phyloP scores from a whole-genome alignment of 2,797 vertebrate genomes.

The Takifugu rubripes region DNA sequence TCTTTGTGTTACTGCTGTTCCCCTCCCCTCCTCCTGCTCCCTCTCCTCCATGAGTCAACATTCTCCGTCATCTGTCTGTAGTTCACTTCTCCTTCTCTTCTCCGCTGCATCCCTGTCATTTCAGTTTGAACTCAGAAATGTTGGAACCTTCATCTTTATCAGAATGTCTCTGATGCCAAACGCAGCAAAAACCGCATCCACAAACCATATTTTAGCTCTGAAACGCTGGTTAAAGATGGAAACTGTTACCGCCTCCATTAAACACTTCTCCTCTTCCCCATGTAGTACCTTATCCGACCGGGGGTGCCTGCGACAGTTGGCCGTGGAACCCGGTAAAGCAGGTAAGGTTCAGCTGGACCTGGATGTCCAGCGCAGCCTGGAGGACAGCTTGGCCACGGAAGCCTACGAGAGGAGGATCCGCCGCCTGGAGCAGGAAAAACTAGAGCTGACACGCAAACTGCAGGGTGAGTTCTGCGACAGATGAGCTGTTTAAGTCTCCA shows the following conservation, averaged over 20 bases:
- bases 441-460: slow-evolving; percentile 93
- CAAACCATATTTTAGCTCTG: neutral
- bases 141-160: neutral
- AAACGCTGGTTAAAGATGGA: neutral
- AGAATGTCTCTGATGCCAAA: neutral
- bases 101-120: slow-evolving; percentile 10
- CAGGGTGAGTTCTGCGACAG: slow-evolving; percentile 79
- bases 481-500: neutral
- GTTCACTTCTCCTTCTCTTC: slow-evolving; percentile 12
- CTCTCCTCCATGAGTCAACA: slow-evolving; percentile 38
- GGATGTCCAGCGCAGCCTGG: slow-evolving; percentile 85
- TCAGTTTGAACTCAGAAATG: neutral
- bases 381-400: slow-evolving; percentile 94
- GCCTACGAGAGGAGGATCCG: slow-evolving; percentile 96
- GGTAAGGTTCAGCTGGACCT: slow-evolving; percentile 77
- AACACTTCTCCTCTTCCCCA: neutral
- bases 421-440: slow-evolving; percentile 93
- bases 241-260: neutral
- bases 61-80: slow-evolving; percentile 25
- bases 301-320: slow-evolving; percentile 78
- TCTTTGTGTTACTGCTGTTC: slow-evolving; percentile 1
- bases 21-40: slow-evolving; percentile 7
- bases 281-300: slow-evolving; percentile 89
- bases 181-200: no score
- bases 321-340: slow-evolving; percentile 59